phyloP scores from a whole-genome alignment of 2,888 invertebrate species.

The Cataglyphis livida region DNA sequence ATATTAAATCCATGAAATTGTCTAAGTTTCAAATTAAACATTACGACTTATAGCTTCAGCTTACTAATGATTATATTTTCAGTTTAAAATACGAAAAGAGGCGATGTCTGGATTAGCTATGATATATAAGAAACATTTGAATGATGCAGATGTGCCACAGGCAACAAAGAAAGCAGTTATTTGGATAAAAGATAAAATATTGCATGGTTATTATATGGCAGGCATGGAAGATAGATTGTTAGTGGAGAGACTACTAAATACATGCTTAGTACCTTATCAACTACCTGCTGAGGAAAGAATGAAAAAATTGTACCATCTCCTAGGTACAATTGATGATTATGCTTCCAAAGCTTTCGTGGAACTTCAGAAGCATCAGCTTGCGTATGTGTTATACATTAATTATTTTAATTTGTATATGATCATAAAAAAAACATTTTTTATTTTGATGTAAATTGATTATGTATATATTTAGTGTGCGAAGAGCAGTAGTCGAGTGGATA shows the following conservation, averaged over 20 bases:
- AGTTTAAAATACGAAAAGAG: conserved; percentile 98
- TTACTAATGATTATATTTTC: conserved; percentile 66
- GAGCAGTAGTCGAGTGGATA: conserved; percentile 94
- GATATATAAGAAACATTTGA: conserved; percentile 96
- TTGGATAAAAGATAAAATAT: conserved; percentile 99
- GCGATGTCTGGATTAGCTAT: conserved; percentile 97
- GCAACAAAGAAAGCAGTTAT: conserved; percentile 95
- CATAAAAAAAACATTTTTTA: background rate
- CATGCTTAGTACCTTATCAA: conserved; percentile 97
- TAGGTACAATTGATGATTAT: conserved; percentile 97
- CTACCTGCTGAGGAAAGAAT: conserved; percentile 94
- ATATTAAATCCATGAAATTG: conserved; percentile 19
- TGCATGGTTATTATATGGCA: conserved; percentile 95
- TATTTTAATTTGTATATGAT: conserved; percentile 10
- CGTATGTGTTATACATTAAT: conserved; percentile 85
- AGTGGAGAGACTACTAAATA: conserved; percentile 97
- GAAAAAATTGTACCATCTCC: conserved; percentile 96
- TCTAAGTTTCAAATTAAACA: background rate
- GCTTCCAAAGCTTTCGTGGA: conserved; percentile 97
- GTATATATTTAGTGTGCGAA: conserved; percentile 88
- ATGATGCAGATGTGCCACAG: conserved; percentile 93
- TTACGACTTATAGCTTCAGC: conserved; percentile 1
- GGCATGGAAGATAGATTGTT: conserved; percentile 96
- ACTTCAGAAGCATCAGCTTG: conserved; percentile 95
- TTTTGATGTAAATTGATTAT: conserved; percentile 12